Evolutionary conservation across 2,113 vertebrate species (phyloP), one percentile per base, ranked within the genome.

Genomic region (Muntiacus muntjak): DNA sequence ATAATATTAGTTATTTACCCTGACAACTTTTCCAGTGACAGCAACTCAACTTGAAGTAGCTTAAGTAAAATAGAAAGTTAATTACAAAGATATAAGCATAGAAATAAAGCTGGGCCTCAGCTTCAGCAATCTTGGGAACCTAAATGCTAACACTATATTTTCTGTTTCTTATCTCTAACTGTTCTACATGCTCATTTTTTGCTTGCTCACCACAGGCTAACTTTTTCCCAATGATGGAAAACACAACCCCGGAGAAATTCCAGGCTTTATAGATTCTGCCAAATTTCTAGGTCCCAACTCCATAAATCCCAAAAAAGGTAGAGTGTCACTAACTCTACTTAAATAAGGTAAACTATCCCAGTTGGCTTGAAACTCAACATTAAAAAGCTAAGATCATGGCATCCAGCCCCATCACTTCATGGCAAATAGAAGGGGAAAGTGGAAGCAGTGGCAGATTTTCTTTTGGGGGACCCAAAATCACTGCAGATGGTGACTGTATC

Each of bases 1-100:
- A 60, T 25, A 91, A 67, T 93, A 58, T 45, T 76, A 74, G 26
- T 94, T 94, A 84, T 40, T 94, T 94, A 52, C 78, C 91, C 43
- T 96, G 55, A 47, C 90, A 94, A 25, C 28, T 83, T 90, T 88
- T 3, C 67, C 50, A 81, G 84, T 79, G 45, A 89, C 9, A 95
- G 74, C 19, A 94, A 76, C 79, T 94, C 81, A 92, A 30, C 50
- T 90, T 95, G 55, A 83, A 95, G 43, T 83, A 55, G 52, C 84
- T 90, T 74, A 92, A 94, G n/a, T 15, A 71, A 95, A 94, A 54
- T 84, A 40, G 33, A 74, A 88, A 85, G 40, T 76, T 93, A 88
- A 57, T 84, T 91, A 74, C 83, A 93, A 87, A 88, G 62, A 47
- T 26, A 1, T 2, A 55, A 19, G 10, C 57, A 87, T 7, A 55